Conservation (phyloP, 2,888 invertebrate genomes). For the Diarsia rubi region DNA sequence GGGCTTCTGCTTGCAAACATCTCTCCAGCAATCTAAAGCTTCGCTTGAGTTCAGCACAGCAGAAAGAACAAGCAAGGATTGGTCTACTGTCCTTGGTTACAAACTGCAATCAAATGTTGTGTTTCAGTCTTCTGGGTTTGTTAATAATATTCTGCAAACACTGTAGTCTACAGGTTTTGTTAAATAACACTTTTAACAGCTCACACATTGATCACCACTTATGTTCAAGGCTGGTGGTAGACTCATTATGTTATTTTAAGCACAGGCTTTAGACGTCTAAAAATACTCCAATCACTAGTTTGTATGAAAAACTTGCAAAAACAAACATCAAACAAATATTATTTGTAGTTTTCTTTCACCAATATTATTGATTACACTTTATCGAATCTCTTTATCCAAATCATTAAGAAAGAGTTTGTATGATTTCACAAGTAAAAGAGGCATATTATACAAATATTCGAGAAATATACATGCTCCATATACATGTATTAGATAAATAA, state of each 20-base stretch:
- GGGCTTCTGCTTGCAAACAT: background rate
- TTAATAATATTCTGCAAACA: background rate
- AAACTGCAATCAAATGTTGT: background rate
- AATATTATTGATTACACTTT: background rate
- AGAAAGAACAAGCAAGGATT: background rate
- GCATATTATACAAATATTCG: background rate
- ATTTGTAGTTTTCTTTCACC: background rate
- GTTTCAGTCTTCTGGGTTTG: background rate
- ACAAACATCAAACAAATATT: too few species aligned
- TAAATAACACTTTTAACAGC: background rate
- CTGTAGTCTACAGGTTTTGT: background rate
- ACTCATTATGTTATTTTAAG: too few species aligned
- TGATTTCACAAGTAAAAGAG: too few species aligned
- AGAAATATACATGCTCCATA: too few species aligned
- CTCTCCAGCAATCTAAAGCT: background rate
- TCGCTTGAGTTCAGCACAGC: conserved; percentile 1
- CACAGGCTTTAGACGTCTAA: too few species aligned
- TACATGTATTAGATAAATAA: background rate
- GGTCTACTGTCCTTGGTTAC: background rate
- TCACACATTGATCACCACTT: background rate
- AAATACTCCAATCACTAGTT: too few species aligned
- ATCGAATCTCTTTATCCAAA: too few species aligned
- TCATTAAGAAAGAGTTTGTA: background rate
- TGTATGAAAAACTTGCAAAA: too few species aligned
- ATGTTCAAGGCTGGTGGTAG: background rate